These are phyloP conservation scores for Allobates femoralis DNA, from an alignment of 2,797 vertebrate species.

Conservation along the genomic window DNA sequence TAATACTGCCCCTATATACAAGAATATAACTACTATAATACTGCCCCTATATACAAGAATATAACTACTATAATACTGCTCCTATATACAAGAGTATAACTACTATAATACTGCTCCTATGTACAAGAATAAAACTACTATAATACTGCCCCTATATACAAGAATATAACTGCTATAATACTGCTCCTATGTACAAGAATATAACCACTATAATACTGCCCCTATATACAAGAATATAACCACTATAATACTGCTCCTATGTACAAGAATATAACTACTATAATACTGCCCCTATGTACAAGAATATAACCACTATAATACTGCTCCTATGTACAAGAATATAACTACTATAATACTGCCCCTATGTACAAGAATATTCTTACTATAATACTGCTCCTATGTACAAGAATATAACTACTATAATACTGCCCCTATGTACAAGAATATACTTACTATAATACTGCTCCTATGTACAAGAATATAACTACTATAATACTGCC, in stretches of 20 bases:
- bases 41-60: not conserved
- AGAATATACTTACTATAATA: constrained; percentile 9
- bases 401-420: not conserved
- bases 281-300: not conserved
- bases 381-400: not conserved
- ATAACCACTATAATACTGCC: constrained; percentile 1
- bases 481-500: not conserved
- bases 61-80: not conserved
- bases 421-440: constrained; percentile 12
- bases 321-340: not conserved
- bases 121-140: not conserved
- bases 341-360: not conserved
- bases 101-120: constrained; percentile 1
- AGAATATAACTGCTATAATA: constrained; percentile 1
- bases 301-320: constrained; percentile 2
- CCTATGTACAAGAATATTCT: not conserved
- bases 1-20: not conserved
- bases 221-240: constrained; percentile 2
- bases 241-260: not conserved
- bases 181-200: not conserved
- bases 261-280: constrained; percentile 7
- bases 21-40: not conserved
- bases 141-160: not conserved
- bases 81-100: not conserved
- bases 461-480: constrained; percentile 1